Evolutionary conservation across 1,140 invertebrate species (phyloP).

Genomic region (Aethina tumida): DNA sequence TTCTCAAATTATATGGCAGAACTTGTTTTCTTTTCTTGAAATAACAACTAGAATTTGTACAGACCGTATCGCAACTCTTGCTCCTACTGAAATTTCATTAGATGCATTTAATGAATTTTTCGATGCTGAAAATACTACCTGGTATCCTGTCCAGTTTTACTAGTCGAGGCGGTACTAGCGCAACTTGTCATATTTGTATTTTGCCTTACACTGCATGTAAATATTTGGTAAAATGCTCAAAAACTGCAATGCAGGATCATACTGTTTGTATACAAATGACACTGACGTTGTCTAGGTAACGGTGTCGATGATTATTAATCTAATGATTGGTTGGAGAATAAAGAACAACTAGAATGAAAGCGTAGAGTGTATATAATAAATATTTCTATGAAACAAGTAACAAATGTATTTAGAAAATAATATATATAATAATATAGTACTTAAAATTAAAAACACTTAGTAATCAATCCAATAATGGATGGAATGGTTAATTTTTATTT

Average conservation of each 20-base stretch:
- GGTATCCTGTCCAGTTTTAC: neutral
- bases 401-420: too few relatives aligned
- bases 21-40: constrained; percentile 30
- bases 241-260: constrained; percentile 14
- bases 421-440: too few relatives aligned
- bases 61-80: constrained; percentile 29
- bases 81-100: constrained; percentile 14
- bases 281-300: too few relatives aligned
- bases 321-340: too few relatives aligned
- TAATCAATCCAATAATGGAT: too few relatives aligned
- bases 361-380: too few relatives aligned
- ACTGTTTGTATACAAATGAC: constrained; percentile 15
- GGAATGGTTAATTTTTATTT: too few relatives aligned
- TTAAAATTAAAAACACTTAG: too few relatives aligned
- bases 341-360: too few relatives aligned
- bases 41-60: constrained; percentile 33
- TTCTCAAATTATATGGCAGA: constrained; percentile 19
- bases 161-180: constrained; percentile 8
- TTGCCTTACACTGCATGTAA: neutral
- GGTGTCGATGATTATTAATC: too few relatives aligned
- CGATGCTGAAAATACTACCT: constrained; percentile 1
- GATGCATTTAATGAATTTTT: constrained; percentile 3
- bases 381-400: too few relatives aligned
- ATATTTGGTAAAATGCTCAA: constrained; percentile 7
- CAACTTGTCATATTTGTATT: constrained; percentile 8